phyloP scores from a whole-genome alignment of 2,113 vertebrate genomes.

The Salminus brasiliensis region DNA sequence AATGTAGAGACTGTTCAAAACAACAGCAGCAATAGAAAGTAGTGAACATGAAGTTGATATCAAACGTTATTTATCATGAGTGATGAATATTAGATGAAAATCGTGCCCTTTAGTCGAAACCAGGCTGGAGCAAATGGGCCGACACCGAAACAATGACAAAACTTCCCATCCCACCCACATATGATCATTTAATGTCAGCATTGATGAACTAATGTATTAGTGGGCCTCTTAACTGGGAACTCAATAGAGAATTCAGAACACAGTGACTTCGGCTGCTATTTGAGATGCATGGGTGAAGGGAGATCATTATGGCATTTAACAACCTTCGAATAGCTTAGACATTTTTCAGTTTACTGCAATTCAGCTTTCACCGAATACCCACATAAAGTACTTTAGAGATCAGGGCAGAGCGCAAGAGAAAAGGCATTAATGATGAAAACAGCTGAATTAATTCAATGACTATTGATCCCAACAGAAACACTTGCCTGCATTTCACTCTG shows the following conservation, averaged over 20 bases:
- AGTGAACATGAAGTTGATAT: too few species aligned
- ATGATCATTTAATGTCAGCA: neutral
- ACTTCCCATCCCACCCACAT: neutral
- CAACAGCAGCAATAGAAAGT: neutral
- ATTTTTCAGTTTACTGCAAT: too few species aligned
- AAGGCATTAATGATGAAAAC: neutral
- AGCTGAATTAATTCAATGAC: neutral
- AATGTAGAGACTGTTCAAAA: too few species aligned
- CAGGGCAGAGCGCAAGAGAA: too few species aligned
- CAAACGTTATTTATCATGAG: neutral
- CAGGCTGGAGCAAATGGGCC: neutral
- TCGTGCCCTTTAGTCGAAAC: neutral
- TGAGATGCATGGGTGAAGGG: too few species aligned
- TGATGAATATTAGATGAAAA: conserved; percentile 16
- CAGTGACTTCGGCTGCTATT: neutral
- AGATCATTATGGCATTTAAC: too few species aligned
- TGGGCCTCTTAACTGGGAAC: neutral
- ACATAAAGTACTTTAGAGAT: too few species aligned
- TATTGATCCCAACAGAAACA: conserved; percentile 3
- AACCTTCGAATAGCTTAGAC: too few species aligned
- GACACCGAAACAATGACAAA: neutral
- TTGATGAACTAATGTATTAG: neutral
- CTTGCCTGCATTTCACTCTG: neutral
- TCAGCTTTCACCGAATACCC: too few species aligned
- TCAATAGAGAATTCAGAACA: neutral